phyloP scores from a whole-genome alignment of 2,888 invertebrate genomes.

The Barypeithes pellucidus region DNA sequence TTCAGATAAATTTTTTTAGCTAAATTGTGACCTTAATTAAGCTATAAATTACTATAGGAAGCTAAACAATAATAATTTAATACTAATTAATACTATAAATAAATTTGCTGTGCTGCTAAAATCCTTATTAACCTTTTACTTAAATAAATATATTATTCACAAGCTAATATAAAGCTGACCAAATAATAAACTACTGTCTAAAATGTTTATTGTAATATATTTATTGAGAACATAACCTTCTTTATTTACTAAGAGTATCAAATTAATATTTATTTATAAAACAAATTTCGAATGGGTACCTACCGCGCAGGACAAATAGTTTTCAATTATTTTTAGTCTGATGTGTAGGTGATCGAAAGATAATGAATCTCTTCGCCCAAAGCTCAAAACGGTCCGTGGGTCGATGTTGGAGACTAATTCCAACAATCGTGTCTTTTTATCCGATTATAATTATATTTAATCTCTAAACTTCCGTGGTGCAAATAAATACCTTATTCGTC shows the following conservation, averaged over 20 bases:
- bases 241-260: neutral
- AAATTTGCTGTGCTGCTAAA: constrained; percentile 7
- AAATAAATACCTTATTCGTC: too few relatives aligned
- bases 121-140: neutral
- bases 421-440: too few relatives aligned
- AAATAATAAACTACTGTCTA: neutral
- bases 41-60: constrained; percentile 26
- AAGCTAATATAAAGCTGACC: neutral
- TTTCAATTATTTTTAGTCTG: too few relatives aligned
- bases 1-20: constrained; percentile 9
- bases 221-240: neutral
- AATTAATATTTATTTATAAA: neutral
- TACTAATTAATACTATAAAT: neutral
- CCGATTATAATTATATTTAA: too few relatives aligned
- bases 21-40: constrained; percentile 7
- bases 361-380: too few relatives aligned
- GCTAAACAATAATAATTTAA: constrained; percentile 5
- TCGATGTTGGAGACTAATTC: too few relatives aligned
- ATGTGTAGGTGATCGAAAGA: too few relatives aligned
- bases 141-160: neutral
- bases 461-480: too few relatives aligned
- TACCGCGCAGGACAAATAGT: too few relatives aligned
- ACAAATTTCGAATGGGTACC: too few relatives aligned
- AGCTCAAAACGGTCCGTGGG: too few relatives aligned
- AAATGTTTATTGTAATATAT: too few relatives aligned